Base-by-base conservation (phyloP, 2,113 vertebrate species). In the Pterocles gutturalis region DNA sequence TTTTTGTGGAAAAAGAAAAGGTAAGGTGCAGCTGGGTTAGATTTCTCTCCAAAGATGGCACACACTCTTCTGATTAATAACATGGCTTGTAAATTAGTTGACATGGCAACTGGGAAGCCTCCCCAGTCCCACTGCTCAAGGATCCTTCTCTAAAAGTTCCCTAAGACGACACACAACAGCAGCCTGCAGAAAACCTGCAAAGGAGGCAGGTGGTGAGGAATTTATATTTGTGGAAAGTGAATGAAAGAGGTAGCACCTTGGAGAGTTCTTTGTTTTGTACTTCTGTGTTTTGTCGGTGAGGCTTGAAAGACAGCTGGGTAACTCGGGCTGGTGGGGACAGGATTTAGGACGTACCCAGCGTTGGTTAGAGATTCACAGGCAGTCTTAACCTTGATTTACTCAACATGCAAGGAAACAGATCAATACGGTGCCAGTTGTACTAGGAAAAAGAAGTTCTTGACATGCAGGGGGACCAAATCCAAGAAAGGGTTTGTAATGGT, bases 401-500 rank as follows among this genome's bases (percentile, higher is more conserved):
- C 80, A 79, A 38, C 9, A 3, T 7, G 7, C 14, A 48, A 89
- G 64, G 54, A 78, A 91, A 72, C 54, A 90, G 72, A 72, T 72
- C 31, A 46, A n/a, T 57, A 53, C 0, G 0, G 12, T 66, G 51
- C 46, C 36, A 41, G 16, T 7, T 86, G 13, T 51, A 43, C 14
- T 19, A 57, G 31, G 28, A 57, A 62, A 89, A 93, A 62, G 2
- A 41, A 38, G 58, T 29, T 72, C 9, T 49, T 58, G 31, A 49
- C 11, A 1, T 45, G 28, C 26, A 41, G 33, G 24, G 83, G n/a
- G 60, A 64, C 11, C 36, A 66, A 48, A 53, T 51, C 31, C 49
- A 69, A 53, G 54, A 5, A 29, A 17, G 51, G 11, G 0, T 45
- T 12, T 57, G 26, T 34, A 43, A 13, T 6, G 8, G 60, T 8